Conservation (phyloP, 2,888 invertebrate species). For the Aquatica leii region DNA sequence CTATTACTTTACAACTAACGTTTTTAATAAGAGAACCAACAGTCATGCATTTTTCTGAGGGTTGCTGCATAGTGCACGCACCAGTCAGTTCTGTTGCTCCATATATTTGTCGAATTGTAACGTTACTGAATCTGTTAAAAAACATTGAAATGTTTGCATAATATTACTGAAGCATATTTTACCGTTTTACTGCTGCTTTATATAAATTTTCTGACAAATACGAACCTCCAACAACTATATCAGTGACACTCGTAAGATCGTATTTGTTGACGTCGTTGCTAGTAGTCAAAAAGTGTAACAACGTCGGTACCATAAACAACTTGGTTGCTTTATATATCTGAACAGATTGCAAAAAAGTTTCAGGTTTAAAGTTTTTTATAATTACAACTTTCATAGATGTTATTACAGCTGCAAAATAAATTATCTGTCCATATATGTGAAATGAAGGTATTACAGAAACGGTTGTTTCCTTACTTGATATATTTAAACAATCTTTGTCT, state of each 20-base stretch:
- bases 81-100: conserved; percentile 24
- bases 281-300: conserved; percentile 81
- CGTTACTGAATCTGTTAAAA: conserved; percentile 54
- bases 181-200: conserved; percentile 15
- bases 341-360: conserved; percentile 44
- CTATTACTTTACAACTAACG: conserved; percentile 64
- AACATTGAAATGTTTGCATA: conserved; percentile 35
- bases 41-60: conserved; percentile 41
- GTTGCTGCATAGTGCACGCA: background rate
- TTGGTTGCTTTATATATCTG: conserved; percentile 46
- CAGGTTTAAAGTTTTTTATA: conserved; percentile 46
- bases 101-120: conserved; percentile 13
- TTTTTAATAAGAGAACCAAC: conserved; percentile 69
- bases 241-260: conserved; percentile 71
- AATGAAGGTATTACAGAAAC: conserved; percentile 59
- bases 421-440: conserved; percentile 46
- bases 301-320: conserved; percentile 43
- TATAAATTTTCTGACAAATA: conserved; percentile 72
- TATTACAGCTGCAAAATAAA: background rate
- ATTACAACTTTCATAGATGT: conserved; percentile 30
- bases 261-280: conserved; percentile 76
- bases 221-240: conserved; percentile 78
- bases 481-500: background rate
- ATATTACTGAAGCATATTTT: too few species aligned
- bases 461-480: conserved; percentile 22